A percentile compares a stretch with the other conserved stretches of the same genome.
These are phyloP conservation scores for Sphyrna mokarran DNA, from an alignment of 2,113 vertebrate genomes.

Conservation along the genomic window DNA sequence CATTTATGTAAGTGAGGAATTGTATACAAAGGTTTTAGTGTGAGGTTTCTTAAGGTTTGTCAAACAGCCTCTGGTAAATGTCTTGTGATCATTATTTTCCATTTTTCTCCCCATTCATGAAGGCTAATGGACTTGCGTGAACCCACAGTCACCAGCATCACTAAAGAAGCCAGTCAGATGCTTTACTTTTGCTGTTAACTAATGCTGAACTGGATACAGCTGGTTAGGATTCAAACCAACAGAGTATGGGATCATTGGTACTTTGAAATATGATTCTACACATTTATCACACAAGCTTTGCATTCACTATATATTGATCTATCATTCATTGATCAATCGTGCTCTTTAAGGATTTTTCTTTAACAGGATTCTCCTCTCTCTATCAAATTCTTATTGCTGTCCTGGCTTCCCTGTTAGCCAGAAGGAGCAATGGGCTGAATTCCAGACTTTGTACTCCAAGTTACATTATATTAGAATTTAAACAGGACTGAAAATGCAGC, in stretches of 20 bases:
- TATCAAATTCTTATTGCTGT: background rate
- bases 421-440: background rate
- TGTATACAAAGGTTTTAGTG: constrained; percentile 20
- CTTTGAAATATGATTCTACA: background rate
- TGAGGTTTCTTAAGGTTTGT: constrained; percentile 12
- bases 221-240: background rate
- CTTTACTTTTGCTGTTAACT: background rate
- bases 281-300: background rate
- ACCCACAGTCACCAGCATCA: background rate
- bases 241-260: background rate
- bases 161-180: background rate
- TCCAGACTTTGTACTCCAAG: background rate
- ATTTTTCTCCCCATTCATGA: constrained; percentile 18
- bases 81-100: constrained; percentile 9
- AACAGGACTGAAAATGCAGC: background rate
- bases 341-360: background rate
- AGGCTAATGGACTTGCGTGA: background rate
- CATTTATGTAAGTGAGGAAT: constrained; percentile 19
- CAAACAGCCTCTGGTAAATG: background rate
- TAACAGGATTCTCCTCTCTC: background rate
- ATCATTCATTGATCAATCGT: background rate
- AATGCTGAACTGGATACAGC: background rate
- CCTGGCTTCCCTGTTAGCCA: background rate
- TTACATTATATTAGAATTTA: background rate
- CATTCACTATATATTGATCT: background rate